Percentiles rank a stretch among this genome's conserved stretches.
Evolutionary conservation across 2,113 vertebrate species (phyloP).

Genomic region (Pleuronectes platessa): DNA sequence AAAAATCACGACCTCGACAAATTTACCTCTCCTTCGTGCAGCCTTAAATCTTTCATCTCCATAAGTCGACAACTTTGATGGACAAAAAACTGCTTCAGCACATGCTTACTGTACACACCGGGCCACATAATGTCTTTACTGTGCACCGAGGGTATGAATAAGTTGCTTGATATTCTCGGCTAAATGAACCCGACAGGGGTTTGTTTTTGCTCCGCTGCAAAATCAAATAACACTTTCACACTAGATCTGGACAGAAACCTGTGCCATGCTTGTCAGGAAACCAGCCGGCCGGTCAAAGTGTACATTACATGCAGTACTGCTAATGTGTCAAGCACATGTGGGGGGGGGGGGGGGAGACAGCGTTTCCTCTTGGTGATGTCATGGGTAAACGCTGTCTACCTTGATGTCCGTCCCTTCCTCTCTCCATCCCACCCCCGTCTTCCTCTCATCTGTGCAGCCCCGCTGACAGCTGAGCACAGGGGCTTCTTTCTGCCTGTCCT

Average conservation of each 20-base stretch:
- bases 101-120: constrained; percentile 27
- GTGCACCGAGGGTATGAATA: constrained; percentile 37
- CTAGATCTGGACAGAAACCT: constrained; percentile 20
- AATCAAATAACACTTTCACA: constrained; percentile 52
- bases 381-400: constrained; percentile 48
- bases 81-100: constrained; percentile 25
- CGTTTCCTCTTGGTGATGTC: constrained; percentile 72
- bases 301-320: constrained; percentile 43
- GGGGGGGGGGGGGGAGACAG: background rate
- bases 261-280: constrained; percentile 37
- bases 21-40: constrained; percentile 36
- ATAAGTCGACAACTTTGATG: constrained; percentile 15
- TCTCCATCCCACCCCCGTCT: constrained; percentile 18
- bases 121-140: constrained; percentile 32
- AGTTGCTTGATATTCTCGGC: constrained; percentile 37
- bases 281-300: constrained; percentile 21
- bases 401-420: constrained; percentile 26
- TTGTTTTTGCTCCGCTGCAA: constrained; percentile 46
- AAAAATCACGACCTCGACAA: constrained; percentile 29
- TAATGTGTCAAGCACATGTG: constrained; percentile 46
- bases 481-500: constrained; percentile 72
- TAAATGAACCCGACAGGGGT: constrained; percentile 50
- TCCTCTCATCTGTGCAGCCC: constrained; percentile 32
- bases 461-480: constrained; percentile 72
- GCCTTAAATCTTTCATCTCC: constrained; percentile 21